Percentiles rank a stretch among this genome's conserved stretches.
These are phyloP conservation scores for Sphaeramia orbicularis DNA, from an alignment of 2,797 vertebrate species.

Conservation along the genomic window DNA sequence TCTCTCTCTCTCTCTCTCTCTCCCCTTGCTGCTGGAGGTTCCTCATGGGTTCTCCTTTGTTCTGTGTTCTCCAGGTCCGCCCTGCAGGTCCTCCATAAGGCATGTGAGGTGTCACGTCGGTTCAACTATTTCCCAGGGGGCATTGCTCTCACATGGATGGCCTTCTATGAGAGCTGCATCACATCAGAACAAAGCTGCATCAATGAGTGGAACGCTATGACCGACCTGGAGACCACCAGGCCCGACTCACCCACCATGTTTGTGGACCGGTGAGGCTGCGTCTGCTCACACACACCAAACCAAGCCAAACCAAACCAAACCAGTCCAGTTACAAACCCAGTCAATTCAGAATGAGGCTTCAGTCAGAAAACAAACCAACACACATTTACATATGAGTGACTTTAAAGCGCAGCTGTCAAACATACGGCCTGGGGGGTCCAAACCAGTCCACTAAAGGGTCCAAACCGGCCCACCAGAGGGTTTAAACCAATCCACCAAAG, in stretches of 20 bases:
- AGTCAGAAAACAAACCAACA: too few relatives aligned
- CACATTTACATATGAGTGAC: too few relatives aligned
- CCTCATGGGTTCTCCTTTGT: background rate
- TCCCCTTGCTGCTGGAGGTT: background rate
- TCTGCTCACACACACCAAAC: too few relatives aligned
- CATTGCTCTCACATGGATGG: constrained; percentile 94
- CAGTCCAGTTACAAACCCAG: too few relatives aligned
- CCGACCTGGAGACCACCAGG: constrained; percentile 93
- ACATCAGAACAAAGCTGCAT: constrained; percentile 96
- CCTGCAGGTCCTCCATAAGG: constrained; percentile 96
- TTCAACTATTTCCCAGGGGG: constrained; percentile 96
- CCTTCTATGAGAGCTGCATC: constrained; percentile 96
- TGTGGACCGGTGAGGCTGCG: constrained; percentile 93
- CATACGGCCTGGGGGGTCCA: too few relatives aligned
- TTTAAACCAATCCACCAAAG: too few relatives aligned
- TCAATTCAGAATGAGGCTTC: too few relatives aligned
- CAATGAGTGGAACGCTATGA: constrained; percentile 98
- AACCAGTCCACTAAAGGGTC: too few relatives aligned
- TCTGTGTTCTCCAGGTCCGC: constrained; percentile 88
- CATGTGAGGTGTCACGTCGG: constrained; percentile 92
- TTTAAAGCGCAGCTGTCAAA: too few relatives aligned
- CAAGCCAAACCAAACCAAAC: too few relatives aligned
- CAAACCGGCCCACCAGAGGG: too few relatives aligned
- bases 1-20: too few relatives aligned
- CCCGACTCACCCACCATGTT: constrained; percentile 94